These are phyloP conservation scores for Scaptodrosophila latifasciaeformis DNA, from an alignment of 2,888 invertebrate genomes.

Conservation along the genomic window DNA sequence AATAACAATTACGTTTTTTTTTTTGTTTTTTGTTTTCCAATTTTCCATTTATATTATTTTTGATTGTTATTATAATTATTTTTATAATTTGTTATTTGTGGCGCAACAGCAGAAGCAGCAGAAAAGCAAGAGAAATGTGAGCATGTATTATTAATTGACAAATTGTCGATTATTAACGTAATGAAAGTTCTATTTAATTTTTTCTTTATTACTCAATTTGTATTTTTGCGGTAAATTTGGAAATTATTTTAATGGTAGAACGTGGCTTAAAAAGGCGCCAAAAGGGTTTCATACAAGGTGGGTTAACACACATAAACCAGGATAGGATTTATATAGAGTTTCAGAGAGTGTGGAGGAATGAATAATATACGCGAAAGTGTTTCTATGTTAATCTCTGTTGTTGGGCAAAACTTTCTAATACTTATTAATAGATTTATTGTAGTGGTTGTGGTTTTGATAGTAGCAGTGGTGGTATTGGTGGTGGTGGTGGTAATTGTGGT, in stretches of 20 bases:
- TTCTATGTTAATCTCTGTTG: too few species aligned
- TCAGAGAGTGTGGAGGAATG: too few species aligned
- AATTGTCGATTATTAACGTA: constrained; percentile 35
- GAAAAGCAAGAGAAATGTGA: constrained; percentile 52
- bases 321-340: too few species aligned
- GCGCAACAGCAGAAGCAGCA: constrained; percentile 6
- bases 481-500: constrained; percentile 18
- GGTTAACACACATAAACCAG: too few species aligned
- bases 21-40: constrained; percentile 4
- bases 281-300: too few species aligned
- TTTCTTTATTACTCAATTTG: not conserved
- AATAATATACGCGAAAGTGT: too few species aligned
- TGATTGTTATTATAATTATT: not conserved
- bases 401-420: too few species aligned
- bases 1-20: constrained; percentile 20
- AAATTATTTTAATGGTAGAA: too few species aligned
- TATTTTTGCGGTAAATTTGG: too few species aligned
- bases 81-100: not conserved
- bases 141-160: constrained; percentile 45
- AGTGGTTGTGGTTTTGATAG: constrained; percentile 23
- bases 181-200: constrained; percentile 12
- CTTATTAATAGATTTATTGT: too few species aligned
- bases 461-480: too few species aligned
- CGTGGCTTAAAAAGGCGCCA: too few species aligned
- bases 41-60: constrained; percentile 2